phyloP scores from a whole-genome alignment of 2,797 vertebrate species.

The Cossypha niveicapilla region DNA sequence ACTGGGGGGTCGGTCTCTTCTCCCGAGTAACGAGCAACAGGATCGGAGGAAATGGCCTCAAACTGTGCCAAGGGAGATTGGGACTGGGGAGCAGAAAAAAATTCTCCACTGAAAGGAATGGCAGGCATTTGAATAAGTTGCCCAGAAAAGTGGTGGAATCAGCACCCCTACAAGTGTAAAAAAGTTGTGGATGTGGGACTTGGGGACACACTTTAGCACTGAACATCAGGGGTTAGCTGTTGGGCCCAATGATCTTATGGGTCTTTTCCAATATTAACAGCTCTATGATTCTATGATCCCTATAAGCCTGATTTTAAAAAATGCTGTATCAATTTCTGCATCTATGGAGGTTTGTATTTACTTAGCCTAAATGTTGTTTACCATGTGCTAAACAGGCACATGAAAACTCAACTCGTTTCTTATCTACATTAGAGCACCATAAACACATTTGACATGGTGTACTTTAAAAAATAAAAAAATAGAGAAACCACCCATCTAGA shows the following conservation, averaged over 20 bases:
- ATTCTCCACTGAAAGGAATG: background rate
- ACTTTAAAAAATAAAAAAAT: background rate
- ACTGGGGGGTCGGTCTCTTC: accelerated
- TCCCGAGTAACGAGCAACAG: background rate
- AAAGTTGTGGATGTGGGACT: background rate
- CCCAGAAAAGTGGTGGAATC: background rate
- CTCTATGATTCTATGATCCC: background rate
- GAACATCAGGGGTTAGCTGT: background rate
- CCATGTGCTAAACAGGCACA: background rate
- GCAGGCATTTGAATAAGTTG: background rate
- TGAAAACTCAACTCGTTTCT: background rate
- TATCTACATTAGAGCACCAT: background rate
- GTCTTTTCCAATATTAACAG: background rate
- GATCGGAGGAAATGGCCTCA: background rate
- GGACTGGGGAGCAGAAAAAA: background rate
- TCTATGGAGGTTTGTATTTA: background rate
- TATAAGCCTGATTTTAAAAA: background rate
- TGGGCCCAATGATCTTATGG: background rate
- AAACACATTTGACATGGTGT: background rate
- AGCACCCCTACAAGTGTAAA: background rate
- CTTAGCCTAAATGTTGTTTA: background rate
- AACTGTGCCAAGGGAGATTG: background rate
- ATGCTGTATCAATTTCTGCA: background rate
- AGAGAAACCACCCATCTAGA: background rate
- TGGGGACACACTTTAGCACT: background rate